Conservation (phyloP, 1,140 invertebrate genomes). For the Zaprionus lachaisei region DNA sequence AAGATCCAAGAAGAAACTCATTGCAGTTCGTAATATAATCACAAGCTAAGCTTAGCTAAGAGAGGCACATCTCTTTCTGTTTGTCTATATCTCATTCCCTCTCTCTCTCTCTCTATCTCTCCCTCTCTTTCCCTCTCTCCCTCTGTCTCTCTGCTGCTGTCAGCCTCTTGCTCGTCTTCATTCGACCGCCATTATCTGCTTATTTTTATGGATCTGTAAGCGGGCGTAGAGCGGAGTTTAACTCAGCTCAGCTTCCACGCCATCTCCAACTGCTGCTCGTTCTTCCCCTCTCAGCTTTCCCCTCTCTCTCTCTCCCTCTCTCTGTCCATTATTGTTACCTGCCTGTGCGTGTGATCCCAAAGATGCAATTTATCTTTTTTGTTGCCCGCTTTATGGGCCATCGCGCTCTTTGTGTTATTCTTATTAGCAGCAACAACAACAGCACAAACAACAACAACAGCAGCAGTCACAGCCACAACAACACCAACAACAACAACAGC, state of each 20-base stretch:
- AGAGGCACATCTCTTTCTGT: not conserved
- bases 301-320: not conserved
- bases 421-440: constrained; percentile 58
- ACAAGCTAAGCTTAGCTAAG: not conserved
- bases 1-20: constrained; percentile 2
- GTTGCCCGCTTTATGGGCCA: constrained; percentile 80
- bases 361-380: constrained; percentile 83
- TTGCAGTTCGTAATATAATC: constrained; percentile 52
- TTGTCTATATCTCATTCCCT: not conserved
- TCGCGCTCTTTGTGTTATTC: constrained; percentile 71
- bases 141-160: not conserved
- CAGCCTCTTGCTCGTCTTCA: constrained; percentile 1
- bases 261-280: constrained; percentile 5
- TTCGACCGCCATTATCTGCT: constrained; percentile 66
- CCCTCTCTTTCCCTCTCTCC: not conserved
- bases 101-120: not conserved
- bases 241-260: not conserved
- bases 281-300: not conserved
- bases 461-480: constrained; percentile 9
- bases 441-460: not conserved
- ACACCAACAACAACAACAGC: too few relatives aligned
- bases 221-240: constrained; percentile 13
- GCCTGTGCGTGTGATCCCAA: constrained; percentile 72
- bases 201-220: constrained; percentile 61
- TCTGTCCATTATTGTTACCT: constrained; percentile 27